Conservation (phyloP, 92 coral and sea anemone genomes). For the Porites rus region DNA sequence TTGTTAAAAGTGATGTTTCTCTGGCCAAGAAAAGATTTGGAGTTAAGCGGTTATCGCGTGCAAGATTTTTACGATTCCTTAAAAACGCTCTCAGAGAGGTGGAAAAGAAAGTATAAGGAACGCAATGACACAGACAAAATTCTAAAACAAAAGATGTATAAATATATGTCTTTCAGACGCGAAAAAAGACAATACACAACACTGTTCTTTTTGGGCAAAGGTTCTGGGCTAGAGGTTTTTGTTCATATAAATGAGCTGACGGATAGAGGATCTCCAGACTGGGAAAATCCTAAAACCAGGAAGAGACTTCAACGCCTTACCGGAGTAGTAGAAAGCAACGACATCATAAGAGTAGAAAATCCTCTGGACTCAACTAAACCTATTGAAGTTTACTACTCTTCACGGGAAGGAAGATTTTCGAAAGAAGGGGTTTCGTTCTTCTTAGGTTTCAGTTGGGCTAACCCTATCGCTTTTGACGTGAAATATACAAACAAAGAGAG, state of each 20-base stretch:
- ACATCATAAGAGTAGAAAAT: slow-evolving; percentile 9
- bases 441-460: slow-evolving; percentile 51
- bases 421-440: slow-evolving; percentile 59
- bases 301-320: slow-evolving; percentile 15
- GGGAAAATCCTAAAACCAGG: neutral
- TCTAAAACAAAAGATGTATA: neutral
- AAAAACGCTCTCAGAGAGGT: neutral
- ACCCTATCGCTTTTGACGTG: slow-evolving; percentile 36
- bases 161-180: slow-evolving; percentile 14
- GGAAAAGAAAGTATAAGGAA: neutral
- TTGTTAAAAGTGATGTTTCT: slow-evolving; percentile 60
- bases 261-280: slow-evolving; percentile 5
- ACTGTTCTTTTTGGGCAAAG: slow-evolving; percentile 29
- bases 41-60: slow-evolving; percentile 13
- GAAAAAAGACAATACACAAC: slow-evolving; percentile 17
- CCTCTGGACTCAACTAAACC: slow-evolving; percentile 10
- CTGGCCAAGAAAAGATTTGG: slow-evolving; percentile 52
- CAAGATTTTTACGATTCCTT: slow-evolving; percentile 21
- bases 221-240: slow-evolving; percentile 12
- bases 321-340: slow-evolving; percentile 2
- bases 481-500: slow-evolving; percentile 2
- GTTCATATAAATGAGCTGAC: slow-evolving; percentile 21
- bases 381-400: slow-evolving; percentile 43
- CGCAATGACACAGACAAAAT: neutral
- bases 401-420: slow-evolving; percentile 47